Conservation (phyloP, 2,797 vertebrate genomes). For the Miichthys miiuy region DNA sequence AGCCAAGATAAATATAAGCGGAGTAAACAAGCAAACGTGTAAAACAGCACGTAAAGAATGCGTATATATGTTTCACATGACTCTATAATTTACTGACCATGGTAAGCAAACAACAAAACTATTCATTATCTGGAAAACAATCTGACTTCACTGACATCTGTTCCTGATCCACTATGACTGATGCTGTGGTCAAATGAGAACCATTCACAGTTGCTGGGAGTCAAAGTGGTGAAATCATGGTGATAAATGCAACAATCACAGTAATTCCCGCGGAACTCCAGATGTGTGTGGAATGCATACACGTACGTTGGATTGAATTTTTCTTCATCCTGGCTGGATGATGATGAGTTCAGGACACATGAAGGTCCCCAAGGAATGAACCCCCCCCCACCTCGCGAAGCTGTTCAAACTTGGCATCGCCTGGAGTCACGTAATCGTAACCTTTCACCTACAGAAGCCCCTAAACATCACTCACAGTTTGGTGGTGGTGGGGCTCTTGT, state of each 20-base stretch:
- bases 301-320: not conserved
- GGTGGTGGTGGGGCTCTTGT: constrained; percentile 5
- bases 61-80: constrained; percentile 22
- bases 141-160: constrained; percentile 44
- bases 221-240: constrained; percentile 62
- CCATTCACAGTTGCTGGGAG: constrained; percentile 37
- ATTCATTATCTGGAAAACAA: constrained; percentile 3
- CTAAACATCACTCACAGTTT: constrained; percentile 25
- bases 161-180: constrained; percentile 39
- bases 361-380: constrained; percentile 43
- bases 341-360: constrained; percentile 37
- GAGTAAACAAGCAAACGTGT: not conserved
- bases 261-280: constrained; percentile 60
- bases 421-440: constrained; percentile 56
- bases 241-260: constrained; percentile 48
- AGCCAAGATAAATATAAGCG: constrained; percentile 6
- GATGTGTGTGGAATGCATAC: constrained; percentile 70
- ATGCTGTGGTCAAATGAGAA: constrained; percentile 48
- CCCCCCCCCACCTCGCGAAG: constrained; percentile 26
- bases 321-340: constrained; percentile 31
- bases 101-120: constrained; percentile 22
- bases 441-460: constrained; percentile 62
- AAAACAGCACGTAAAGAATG: constrained; percentile 16
- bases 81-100: constrained; percentile 12
- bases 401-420: constrained; percentile 46